phyloP scores from a whole-genome alignment of 64 coral and sea anemone genomes.

The Pocillopora verrucosa region DNA sequence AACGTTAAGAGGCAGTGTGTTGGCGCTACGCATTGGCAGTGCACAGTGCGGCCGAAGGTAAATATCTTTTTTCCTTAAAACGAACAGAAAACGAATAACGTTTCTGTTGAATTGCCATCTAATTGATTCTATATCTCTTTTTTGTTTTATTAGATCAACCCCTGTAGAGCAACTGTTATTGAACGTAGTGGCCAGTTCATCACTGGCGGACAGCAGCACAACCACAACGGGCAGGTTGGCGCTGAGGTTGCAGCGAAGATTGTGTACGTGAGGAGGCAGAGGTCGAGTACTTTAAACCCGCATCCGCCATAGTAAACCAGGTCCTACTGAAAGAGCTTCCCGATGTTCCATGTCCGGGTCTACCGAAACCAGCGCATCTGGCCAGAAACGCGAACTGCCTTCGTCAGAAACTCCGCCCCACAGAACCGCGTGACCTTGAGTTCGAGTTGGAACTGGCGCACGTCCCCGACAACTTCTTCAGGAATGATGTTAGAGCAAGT shows the following conservation, averaged over 20 bases:
- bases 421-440: constrained; percentile 15
- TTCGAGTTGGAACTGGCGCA: constrained; percentile 8
- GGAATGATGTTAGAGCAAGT: constrained; percentile 5
- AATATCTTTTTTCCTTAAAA: constrained; percentile 13
- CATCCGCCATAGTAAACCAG: constrained; percentile 28
- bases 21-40: not conserved
- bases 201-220: not conserved
- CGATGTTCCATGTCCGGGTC: not conserved
- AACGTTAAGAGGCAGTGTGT: constrained; percentile 1
- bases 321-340: constrained; percentile 17
- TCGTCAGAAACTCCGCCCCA: constrained; percentile 16
- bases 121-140: constrained; percentile 1
- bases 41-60: not conserved
- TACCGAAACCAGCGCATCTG: constrained; percentile 11
- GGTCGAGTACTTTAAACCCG: constrained; percentile 22
- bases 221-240: constrained; percentile 29
- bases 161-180: constrained; percentile 13
- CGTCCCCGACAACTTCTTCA: constrained; percentile 15
- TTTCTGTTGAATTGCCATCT: constrained; percentile 11
- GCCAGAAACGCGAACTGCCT: constrained; percentile 12
- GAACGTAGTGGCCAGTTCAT: not conserved
- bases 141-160: constrained; percentile 9
- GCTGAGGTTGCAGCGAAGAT: constrained; percentile 30
- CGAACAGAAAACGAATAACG: not conserved
- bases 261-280: constrained; percentile 8